phyloP scores from a whole-genome alignment of 2,888 invertebrate species.

The Latrodectus hesperus region DNA sequence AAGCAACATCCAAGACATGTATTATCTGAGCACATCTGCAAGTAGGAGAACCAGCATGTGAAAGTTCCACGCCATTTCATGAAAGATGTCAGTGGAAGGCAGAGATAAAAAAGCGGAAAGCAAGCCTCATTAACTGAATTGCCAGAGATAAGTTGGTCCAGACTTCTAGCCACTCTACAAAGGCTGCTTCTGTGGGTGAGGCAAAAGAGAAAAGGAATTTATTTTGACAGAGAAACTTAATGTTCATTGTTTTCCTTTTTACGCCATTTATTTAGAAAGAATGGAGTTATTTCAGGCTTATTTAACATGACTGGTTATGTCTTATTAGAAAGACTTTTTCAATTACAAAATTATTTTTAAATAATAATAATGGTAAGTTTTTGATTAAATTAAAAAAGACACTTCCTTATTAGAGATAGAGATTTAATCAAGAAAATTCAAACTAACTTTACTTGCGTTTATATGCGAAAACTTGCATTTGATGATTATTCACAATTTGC shows the following conservation, averaged over 20 bases:
- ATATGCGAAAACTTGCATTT: no score
- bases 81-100: conserved; percentile 12
- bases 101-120: conserved; percentile 19
- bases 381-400: no score
- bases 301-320: no score
- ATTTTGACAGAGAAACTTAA: background rate
- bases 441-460: no score
- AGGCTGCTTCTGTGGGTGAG: background rate
- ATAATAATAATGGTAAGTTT: no score
- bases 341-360: no score
- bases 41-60: background rate
- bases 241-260: background rate
- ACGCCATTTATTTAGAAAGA: background rate
- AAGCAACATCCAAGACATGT: no score
- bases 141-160: background rate
- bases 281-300: no score
- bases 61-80: conserved; percentile 30
- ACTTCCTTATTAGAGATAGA: no score
- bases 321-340: no score
- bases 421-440: no score
- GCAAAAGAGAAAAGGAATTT: background rate
- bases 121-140: conserved; percentile 38
- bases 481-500: no score
- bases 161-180: background rate
- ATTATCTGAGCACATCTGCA: background rate